Base-by-base conservation (phyloP, 2,113 vertebrate species). In the Elaphurus davidianus region DNA sequence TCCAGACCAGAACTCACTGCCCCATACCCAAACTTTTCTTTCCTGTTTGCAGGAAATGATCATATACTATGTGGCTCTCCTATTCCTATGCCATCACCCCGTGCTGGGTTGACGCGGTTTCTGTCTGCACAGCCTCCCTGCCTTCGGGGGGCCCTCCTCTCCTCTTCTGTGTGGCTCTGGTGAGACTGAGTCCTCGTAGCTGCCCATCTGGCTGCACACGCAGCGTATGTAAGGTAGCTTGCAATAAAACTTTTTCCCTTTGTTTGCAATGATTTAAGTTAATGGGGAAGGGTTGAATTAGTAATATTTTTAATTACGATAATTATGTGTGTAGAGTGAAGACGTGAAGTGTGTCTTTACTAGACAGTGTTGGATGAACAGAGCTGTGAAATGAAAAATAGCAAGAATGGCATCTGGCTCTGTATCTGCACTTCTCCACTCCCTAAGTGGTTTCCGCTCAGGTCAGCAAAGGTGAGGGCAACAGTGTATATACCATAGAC, bases 401-500 rank as follows among this genome's bases (percentile, higher is more conserved):
- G 17, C 30, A 84, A 40, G 84, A 28, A 76, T 36, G 71, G 28
- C 4, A 4, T 15, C 52, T 74, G n/a, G 21, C 13, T n/a, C 36
- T 43, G 4, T 54, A 5, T 60, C 50, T 84, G 50, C 19, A 23
- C 25, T 23, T 55, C 3, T 36, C 25, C 3, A 15, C 12, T 47
- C 33, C 5, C 55, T 9, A 27, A 79, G 9, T 30, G 81, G 82
- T 60, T 67, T 2, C 43, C 14, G 14, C 21, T 90, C 15, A 1
- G 5, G 12, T 83, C 52, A 55, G 55, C 47, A 52, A 50, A 71
- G 83, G 57, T 11, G 60, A 28, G 12, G 17, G 16, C 14, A 9
- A 14, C 1, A 16, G 30, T 2, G 0, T 4, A 1, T 30, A 6
- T 3, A n/a, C 23, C 12, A 4, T 6, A 7, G 79, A n/a, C 16